phyloP scores from a whole-genome alignment of 2,113 vertebrate species.

The Arenaria interpres region DNA sequence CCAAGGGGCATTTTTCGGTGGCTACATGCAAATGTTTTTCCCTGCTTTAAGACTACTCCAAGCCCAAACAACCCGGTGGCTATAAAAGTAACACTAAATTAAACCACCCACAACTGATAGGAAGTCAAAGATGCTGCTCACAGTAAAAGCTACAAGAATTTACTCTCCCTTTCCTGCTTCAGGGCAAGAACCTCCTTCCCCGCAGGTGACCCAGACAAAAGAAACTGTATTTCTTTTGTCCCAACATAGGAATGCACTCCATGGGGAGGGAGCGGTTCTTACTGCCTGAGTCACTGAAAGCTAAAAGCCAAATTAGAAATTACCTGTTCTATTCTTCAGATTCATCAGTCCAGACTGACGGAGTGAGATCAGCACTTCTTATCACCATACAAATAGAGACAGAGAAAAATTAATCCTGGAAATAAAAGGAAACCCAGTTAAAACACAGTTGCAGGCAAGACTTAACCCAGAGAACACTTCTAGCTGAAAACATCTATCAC shows the following conservation, averaged over 20 bases:
- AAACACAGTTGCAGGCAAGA: background rate
- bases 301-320: background rate
- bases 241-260: background rate
- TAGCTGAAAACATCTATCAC: background rate
- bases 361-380: conserved; percentile 39
- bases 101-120: background rate
- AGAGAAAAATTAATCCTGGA: conserved; percentile 50
- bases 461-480: background rate
- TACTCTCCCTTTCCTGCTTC: background rate
- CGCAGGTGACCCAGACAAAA: background rate
- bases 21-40: background rate
- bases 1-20: background rate
- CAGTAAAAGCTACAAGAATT: background rate
- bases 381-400: conserved; percentile 49
- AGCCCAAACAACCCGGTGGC: background rate
- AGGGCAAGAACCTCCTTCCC: background rate
- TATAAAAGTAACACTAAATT: background rate
- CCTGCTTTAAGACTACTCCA: background rate
- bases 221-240: background rate
- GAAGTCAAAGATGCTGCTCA: background rate
- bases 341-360: conserved; percentile 62
- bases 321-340: conserved; percentile 69
- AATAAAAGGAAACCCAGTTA: conserved; percentile 42
- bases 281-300: background rate
- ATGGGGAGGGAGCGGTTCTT: background rate